These are phyloP conservation scores for Gambusia yucatana DNA, from an alignment of 2,797 vertebrate species.

Conservation along the genomic window DNA sequence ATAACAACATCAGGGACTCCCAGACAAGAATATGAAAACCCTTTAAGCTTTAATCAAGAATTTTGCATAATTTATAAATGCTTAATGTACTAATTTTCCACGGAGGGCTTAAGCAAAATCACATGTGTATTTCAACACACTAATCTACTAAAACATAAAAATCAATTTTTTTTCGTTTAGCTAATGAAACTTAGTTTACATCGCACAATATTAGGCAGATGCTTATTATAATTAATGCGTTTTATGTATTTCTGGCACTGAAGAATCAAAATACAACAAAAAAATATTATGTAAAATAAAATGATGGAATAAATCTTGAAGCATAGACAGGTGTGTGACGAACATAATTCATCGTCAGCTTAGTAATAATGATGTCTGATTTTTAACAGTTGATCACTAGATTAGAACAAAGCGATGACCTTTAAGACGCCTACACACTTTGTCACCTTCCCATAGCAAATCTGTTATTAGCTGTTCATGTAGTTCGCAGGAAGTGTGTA, in stretches of 20 bases:
- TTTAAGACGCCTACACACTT: slow-evolving; percentile 6
- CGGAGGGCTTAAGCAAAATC: not conserved
- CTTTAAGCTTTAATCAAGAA: not conserved
- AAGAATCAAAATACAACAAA: not conserved
- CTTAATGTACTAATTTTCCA: not conserved
- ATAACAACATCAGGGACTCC: not conserved
- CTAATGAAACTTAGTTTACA: not conserved
- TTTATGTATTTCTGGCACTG: not conserved
- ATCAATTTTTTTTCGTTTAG: not conserved
- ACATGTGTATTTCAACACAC: not conserved
- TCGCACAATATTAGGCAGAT: not conserved
- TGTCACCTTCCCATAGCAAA: not conserved
- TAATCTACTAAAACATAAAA: not conserved
- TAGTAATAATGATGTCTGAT: not conserved
- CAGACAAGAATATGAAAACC: not conserved
- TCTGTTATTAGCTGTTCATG: not conserved
- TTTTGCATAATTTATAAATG: not conserved
- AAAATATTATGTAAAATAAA: not conserved
- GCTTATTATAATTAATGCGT: not conserved
- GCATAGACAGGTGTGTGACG: not conserved
- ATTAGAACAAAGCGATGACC: not conserved
- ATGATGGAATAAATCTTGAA: not conserved
- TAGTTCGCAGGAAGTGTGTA: not conserved
- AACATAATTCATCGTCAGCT: too few relatives aligned
- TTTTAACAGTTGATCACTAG: not conserved